These are phyloP conservation scores for Zaprionus camerounensis DNA, from an alignment of 1,140 invertebrate species.

Conservation along the genomic window DNA sequence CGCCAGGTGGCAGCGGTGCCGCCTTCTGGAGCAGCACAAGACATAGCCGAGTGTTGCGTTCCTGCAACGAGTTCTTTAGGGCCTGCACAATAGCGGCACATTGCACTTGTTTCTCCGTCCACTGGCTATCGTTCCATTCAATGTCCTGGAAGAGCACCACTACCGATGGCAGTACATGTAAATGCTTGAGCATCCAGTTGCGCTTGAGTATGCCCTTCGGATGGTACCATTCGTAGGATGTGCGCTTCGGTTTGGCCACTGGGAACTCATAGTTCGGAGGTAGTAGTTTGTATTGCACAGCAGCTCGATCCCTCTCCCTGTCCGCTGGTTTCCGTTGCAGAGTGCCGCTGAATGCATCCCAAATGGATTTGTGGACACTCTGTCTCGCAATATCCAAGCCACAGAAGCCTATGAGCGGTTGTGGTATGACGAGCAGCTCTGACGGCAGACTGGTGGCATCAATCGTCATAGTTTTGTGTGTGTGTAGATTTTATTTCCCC, in stretches of 20 bases:
- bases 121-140: conserved; percentile 97
- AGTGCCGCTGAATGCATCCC: conserved; percentile 95
- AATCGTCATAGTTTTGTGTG: conserved; percentile 65
- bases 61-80: conserved; percentile 87
- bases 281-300: conserved; percentile 93
- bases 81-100: conserved; percentile 95
- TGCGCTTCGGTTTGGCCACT: conserved; percentile 94
- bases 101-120: conserved; percentile 97
- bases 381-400: conserved; percentile 94
- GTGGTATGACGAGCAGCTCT: conserved; percentile 91
- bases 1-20: conserved; percentile 90
- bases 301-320: conserved; percentile 89
- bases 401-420: conserved; percentile 92
- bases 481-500: conserved; percentile 21
- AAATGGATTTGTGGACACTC: conserved; percentile 94
- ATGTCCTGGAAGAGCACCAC: conserved; percentile 98
- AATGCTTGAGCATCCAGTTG: conserved; percentile 98
- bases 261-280: conserved; percentile 93
- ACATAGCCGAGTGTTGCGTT: conserved; percentile 93
- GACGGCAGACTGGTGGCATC: conserved; percentile 89
- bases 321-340: conserved; percentile 67
- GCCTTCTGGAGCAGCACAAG: conserved; percentile 95
- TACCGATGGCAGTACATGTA: conserved; percentile 95
- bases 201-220: conserved; percentile 98
- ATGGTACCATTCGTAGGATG: conserved; percentile 97